Conservation (phyloP, 2,113 vertebrate genomes). For the Silurus meridionalis region DNA sequence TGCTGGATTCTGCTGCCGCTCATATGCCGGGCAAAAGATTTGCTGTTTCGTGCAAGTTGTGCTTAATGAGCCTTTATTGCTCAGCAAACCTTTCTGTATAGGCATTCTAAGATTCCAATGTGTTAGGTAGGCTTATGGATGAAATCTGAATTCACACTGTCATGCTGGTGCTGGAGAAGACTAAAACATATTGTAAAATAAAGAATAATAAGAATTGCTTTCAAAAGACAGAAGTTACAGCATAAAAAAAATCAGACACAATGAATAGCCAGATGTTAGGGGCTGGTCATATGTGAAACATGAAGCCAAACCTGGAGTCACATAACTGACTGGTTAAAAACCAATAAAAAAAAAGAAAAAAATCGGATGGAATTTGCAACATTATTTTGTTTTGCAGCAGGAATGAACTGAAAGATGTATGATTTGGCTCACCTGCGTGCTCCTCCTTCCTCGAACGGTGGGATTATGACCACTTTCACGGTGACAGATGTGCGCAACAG, state of each 20-base stretch:
- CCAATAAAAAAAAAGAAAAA: too few relatives aligned
- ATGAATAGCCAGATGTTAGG: background rate
- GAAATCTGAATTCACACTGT: background rate
- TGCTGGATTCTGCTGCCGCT: slow-evolving; percentile 19
- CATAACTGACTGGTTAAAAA: background rate
- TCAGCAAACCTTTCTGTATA: background rate
- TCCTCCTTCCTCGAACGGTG: slow-evolving; percentile 83
- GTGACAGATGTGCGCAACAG: slow-evolving; percentile 89
- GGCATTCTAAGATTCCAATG: background rate
- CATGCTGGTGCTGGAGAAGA: background rate
- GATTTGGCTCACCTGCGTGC: slow-evolving; percentile 80
- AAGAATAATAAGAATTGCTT: background rate
- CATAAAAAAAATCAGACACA: background rate
- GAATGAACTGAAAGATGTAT: background rate
- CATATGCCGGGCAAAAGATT: slow-evolving; percentile 4
- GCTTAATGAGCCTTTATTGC: slow-evolving; percentile 25
- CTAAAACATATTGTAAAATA: background rate
- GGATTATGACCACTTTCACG: slow-evolving; percentile 91
- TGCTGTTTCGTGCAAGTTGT: slow-evolving; percentile 9
- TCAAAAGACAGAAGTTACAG: background rate
- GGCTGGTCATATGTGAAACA: background rate
- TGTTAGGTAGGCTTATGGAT: background rate
- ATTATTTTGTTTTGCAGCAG: too few relatives aligned
- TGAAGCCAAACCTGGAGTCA: background rate
- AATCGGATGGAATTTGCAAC: background rate